A percentile compares a stretch with the other conserved stretches of the same genome.
phyloP scores from a whole-genome alignment of 2,113 vertebrate species.

The Eudyptes chrysolophus region DNA sequence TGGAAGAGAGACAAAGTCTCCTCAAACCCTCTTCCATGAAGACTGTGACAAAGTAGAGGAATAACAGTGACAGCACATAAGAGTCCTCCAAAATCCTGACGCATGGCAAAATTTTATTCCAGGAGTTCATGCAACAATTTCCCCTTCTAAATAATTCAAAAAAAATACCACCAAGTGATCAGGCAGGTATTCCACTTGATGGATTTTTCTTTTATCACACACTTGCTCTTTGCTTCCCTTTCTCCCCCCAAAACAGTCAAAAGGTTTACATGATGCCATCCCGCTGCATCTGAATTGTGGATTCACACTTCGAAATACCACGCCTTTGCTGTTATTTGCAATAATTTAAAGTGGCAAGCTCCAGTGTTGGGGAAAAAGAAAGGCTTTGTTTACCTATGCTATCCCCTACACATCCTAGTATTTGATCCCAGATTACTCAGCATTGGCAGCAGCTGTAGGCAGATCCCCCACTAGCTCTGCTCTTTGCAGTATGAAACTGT shows the following conservation, averaged over 20 bases:
- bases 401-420: too few relatives aligned
- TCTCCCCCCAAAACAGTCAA: not conserved
- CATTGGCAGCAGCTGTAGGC: not conserved
- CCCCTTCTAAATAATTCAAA: not conserved
- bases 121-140: not conserved
- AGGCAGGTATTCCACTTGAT: not conserved
- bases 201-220: not conserved
- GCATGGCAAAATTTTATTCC: not conserved
- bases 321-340: not conserved
- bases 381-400: not conserved
- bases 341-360: not conserved
- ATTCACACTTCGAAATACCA: not conserved
- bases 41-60: not conserved
- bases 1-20: rapidly evolving
- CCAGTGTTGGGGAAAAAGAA: not conserved
- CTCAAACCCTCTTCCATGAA: not conserved
- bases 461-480: not conserved
- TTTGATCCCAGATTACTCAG: not conserved
- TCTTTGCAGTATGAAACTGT: not conserved
- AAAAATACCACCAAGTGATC: not conserved
- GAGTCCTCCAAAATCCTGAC: not conserved
- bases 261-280: not conserved
- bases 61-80: rapidly evolving
- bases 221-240: not conserved
- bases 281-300: not conserved